A percentile compares a stretch with the other conserved stretches of the same genome.
Conservation (phyloP, 2,888 invertebrate species). For the Drosophila mayaguana region DNA sequence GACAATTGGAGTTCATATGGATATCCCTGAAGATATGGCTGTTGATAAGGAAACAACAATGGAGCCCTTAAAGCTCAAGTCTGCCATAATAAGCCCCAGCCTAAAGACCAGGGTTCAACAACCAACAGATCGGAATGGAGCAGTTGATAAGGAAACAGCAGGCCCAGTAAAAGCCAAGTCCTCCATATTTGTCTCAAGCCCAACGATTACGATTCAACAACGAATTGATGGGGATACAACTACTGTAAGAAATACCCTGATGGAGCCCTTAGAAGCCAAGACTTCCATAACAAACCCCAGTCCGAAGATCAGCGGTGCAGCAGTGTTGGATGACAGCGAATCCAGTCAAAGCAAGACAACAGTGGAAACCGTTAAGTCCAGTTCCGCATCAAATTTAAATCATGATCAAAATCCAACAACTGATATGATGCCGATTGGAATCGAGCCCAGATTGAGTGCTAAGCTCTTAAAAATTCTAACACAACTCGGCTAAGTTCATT, state of each 20-base stretch:
- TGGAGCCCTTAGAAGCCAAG: not conserved
- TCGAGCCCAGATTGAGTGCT: constrained; percentile 34
- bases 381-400: not conserved
- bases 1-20: not conserved
- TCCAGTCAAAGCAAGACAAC: not conserved
- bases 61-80: too few relatives aligned
- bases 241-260: not conserved
- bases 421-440: not conserved
- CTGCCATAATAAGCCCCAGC: not conserved
- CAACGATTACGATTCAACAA: not conserved
- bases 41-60: not conserved
- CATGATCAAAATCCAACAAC: not conserved
- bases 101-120: not conserved
- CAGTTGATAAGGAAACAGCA: not conserved
- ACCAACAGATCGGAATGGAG: not conserved
- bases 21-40: not conserved
- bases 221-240: not conserved
- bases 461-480: constrained; percentile 41
- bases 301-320: not conserved
- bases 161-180: not conserved
- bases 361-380: not conserved
- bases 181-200: not conserved
- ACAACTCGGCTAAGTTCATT: constrained; percentile 20
- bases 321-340: not conserved
- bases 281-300: not conserved